Evolutionary conservation across 2,888 invertebrate species (phyloP), one percentile per base, ranked within the genome.

Genomic region (Ectemnius cavifrons): DNA sequence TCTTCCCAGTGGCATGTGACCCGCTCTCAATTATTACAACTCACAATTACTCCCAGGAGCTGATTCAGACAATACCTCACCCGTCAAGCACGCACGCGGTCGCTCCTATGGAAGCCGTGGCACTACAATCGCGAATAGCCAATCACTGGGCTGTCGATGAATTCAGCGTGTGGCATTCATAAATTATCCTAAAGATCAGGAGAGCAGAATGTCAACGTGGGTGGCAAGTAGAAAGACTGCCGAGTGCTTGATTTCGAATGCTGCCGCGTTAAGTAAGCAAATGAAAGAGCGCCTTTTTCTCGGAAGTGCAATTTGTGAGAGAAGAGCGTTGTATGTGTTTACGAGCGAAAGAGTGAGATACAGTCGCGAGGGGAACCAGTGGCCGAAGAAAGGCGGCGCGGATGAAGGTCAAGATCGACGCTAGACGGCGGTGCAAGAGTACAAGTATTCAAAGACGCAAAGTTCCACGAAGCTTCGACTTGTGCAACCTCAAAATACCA

Each of bases 11-110:
- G 73, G 60, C 77, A 77, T 78, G 75, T 75, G 77, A 74, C 71
- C 80, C 76, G 73, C 78, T 75, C 75, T 71, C 75, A 81, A 85
- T 80, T 81, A 75, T 69, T 73, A 77, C 82, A 64, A 75, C 75
- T 72, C 78, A 78, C 74, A 78, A 76, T 82, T 71, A 73, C 67
- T 60, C 45, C 49, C 64, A 73, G 66, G 63, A 52, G n/a, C 52
- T 52, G 52, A 52, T 52, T 52, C 37, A 23, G 23, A 23, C 23
- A 23, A 57, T 23, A n/a, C 46, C 37, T 37, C 37, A 37, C 37
- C 5, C 37, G 37, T 37, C 37, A 37, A 37, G 37, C 37, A 37
- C 37, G 37, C 11, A 37, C 37, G 37, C 8, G 11, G 6, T 37
- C 37, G 8, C 11, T 37, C 11, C 37, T 37, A 37, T 37, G 8